Conservation (phyloP, 2,113 vertebrate genomes). For the Astur gentilis region DNA sequence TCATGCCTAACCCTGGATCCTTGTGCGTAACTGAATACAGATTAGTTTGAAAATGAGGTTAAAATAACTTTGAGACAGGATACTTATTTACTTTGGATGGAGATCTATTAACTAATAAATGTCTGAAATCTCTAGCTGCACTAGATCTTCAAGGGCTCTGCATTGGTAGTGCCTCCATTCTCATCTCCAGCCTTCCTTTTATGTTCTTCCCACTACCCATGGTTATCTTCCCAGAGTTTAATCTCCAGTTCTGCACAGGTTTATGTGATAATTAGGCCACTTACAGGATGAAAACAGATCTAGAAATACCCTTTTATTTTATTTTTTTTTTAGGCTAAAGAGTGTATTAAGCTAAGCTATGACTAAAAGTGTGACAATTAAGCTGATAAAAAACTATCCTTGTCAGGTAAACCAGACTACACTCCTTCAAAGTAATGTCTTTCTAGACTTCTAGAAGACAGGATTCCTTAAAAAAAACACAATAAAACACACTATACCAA, state of each 20-base stretch:
- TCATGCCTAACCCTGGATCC: background rate
- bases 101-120: background rate
- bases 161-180: background rate
- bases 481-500: background rate
- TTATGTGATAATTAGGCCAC: background rate
- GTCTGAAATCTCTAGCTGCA: background rate
- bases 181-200: background rate
- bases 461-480: background rate
- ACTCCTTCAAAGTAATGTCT: background rate
- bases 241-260: background rate
- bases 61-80: background rate
- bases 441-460: background rate
- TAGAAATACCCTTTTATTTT: background rate
- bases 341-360: background rate
- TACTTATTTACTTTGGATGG: background rate
- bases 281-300: background rate
- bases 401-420: background rate
- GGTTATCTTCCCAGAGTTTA: background rate
- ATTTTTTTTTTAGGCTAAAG: background rate
- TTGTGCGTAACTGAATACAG: background rate
- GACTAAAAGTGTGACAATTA: background rate
- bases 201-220: background rate
- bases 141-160: background rate
- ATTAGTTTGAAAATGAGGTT: background rate
- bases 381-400: background rate